phyloP scores from a whole-genome alignment of 2,113 vertebrate genomes.

The Laticauda colubrina region DNA sequence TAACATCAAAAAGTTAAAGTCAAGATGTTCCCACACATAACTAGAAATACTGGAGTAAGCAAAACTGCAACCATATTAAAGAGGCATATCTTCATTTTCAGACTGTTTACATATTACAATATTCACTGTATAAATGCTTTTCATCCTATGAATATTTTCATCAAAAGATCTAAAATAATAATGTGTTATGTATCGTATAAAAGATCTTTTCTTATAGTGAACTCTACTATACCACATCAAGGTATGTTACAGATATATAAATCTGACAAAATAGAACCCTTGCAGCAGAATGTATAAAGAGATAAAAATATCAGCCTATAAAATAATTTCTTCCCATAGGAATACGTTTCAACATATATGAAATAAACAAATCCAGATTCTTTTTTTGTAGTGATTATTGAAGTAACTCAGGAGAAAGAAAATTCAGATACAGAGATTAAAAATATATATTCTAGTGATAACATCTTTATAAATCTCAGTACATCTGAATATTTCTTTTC shows the following conservation, averaged over 20 bases:
- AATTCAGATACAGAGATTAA: slow-evolving; percentile 40
- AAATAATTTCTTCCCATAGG: slow-evolving; percentile 36
- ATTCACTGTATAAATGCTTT: neutral
- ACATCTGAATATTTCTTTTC: slow-evolving; percentile 53
- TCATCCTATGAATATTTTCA: neutral
- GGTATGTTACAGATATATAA: neutral
- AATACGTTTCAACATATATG: slow-evolving; percentile 24
- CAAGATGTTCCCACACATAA: neutral
- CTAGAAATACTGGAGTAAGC: neutral
- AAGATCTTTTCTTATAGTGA: neutral
- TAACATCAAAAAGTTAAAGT: neutral
- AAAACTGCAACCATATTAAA: neutral
- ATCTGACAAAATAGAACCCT: neutral
- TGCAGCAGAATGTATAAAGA: slow-evolving; percentile 6
- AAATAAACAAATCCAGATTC: slow-evolving; percentile 37
- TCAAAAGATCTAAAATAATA: neutral
- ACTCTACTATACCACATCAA: slow-evolving; percentile 17
- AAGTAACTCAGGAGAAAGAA: slow-evolving; percentile 49
- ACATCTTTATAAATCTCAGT: slow-evolving; percentile 52
- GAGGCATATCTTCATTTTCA: neutral
- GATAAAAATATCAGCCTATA: neutral
- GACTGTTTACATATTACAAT: neutral
- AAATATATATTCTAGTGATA: slow-evolving; percentile 59
- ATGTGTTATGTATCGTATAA: neutral
- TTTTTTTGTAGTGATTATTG: slow-evolving; percentile 37